A percentile compares a stretch with the other conserved stretches of the same genome.
phyloP scores from a whole-genome alignment of 2,797 vertebrate species.

The Betta splendens region DNA sequence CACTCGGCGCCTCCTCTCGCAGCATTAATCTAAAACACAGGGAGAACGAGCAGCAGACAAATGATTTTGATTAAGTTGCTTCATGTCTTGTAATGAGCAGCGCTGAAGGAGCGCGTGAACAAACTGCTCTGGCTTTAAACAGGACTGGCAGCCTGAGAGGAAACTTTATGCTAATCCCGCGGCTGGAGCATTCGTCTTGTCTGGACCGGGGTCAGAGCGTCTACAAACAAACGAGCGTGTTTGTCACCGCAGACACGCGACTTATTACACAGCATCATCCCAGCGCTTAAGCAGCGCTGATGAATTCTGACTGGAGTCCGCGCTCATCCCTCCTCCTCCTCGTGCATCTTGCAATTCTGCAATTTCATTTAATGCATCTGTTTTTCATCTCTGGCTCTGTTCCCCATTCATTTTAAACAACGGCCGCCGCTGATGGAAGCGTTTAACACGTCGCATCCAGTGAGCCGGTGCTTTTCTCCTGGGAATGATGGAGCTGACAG shows the following conservation, averaged over 20 bases:
- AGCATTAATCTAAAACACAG: constrained; percentile 86
- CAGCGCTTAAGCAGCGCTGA: constrained; percentile 39
- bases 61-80: constrained; percentile 6
- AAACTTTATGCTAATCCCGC: neutral
- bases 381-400: constrained; percentile 48
- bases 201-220: constrained; percentile 7
- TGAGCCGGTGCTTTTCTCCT: constrained; percentile 30
- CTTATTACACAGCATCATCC: constrained; percentile 31
- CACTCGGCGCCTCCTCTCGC: constrained; percentile 93
- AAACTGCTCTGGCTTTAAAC: neutral
- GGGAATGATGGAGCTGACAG: constrained; percentile 40
- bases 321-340: constrained; percentile 25
- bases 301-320: constrained; percentile 49
- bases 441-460: constrained; percentile 53
- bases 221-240: constrained; percentile 33
- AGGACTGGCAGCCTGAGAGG: constrained; percentile 7
- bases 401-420: constrained; percentile 52
- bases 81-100: constrained; percentile 8
- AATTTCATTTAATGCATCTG: constrained; percentile 48
- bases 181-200: constrained; percentile 16
- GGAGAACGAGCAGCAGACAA: constrained; percentile 7
- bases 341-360: constrained; percentile 33
- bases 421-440: constrained; percentile 32
- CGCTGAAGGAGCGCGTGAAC: neutral
- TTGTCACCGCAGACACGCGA: constrained; percentile 20